Percentiles rank a stretch among this genome's conserved stretches.
Conservation (phyloP, 2,888 invertebrate species). For the Acrocyrtus sp. region DNA sequence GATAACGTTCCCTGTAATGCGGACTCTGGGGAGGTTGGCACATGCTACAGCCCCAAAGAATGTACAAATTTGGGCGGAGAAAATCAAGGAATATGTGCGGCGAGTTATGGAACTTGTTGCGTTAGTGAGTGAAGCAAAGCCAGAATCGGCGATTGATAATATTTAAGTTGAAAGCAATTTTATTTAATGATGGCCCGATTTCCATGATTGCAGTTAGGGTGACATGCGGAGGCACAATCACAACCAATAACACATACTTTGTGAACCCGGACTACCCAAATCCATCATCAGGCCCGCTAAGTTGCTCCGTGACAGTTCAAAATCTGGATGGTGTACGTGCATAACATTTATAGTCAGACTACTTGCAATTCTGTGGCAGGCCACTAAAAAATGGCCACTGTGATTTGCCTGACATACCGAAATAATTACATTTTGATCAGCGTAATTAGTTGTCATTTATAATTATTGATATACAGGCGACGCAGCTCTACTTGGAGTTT, state of each 20-base stretch:
- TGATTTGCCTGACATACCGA: neutral
- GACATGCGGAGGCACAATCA: conserved; percentile 75
- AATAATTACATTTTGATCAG: no score
- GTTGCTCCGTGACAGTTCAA: conserved; percentile 78
- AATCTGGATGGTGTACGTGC: conserved; percentile 71
- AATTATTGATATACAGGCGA: conserved; percentile 63
- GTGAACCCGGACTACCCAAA: conserved; percentile 81
- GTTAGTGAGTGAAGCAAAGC: conserved; percentile 75
- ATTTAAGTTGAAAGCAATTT: no score
- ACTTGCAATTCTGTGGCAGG: no score
- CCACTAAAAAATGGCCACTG: no score
- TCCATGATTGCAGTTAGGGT: conserved; percentile 72
- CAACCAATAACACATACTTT: conserved; percentile 86
- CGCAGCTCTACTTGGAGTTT: conserved; percentile 81
- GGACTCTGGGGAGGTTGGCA: conserved; percentile 70
- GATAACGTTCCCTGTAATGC: conserved; percentile 62
- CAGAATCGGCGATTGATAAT: no score
- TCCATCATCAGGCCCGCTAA: conserved; percentile 74
- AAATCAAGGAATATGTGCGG: conserved; percentile 78
- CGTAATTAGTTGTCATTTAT: conserved; percentile 3
- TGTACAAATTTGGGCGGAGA: conserved; percentile 78
- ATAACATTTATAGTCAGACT: neutral
- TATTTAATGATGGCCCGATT: no score
- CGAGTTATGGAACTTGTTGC: conserved; percentile 82
- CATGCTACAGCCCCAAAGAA: conserved; percentile 81